Base-by-base conservation (phyloP, 2,113 vertebrate species). In the Miniopterus natalensis region DNA sequence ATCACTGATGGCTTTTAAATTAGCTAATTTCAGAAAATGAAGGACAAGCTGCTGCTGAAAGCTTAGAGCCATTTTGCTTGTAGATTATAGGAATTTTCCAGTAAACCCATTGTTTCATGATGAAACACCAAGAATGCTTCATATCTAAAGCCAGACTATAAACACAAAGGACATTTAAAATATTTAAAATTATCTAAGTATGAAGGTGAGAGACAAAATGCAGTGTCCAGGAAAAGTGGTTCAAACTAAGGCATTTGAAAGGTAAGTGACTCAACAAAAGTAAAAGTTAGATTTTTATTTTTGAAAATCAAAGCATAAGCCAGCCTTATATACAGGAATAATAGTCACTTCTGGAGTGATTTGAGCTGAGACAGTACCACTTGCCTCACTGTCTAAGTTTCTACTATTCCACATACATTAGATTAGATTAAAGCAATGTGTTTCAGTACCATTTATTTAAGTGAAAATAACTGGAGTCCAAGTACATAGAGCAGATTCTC, bases 391-490 rank as follows among this genome's bases (percentile, higher is more conserved):
- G 47, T 42, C 75, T 90, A 83, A 70, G 94, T 65, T 65, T 90
- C 77, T 88, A 31, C 13, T 90, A 45, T 94, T 90, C n/a, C 11
- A 59, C 12, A 23, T 55, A 27, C 29, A 12, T 79, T 75, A 21
- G 18, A 36, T 81, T 74, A 78, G 66, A 78, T 61, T 75, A 77
- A 88, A 36, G 25, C 17, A 23, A 42, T 79, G 23, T 65, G 9
- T 94, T 84, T 93, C 27, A 75, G 21, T 57, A 86, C 40, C 49
- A 57, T 93, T 93, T 84, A 31, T 77, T 79, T 86, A 47, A 93
- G 53, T 79, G 59, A 92, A 95, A 95, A 71, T 81, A 89, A 80
- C 57, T 31, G 29, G 8, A 86, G 18, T 68, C 68, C 77, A 75
- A 84, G 65, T 83, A 59, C 14, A 10, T 49, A 95, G 53, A 65